phyloP scores from a whole-genome alignment of 2,113 vertebrate genomes.

The Plecotus auritus region DNA sequence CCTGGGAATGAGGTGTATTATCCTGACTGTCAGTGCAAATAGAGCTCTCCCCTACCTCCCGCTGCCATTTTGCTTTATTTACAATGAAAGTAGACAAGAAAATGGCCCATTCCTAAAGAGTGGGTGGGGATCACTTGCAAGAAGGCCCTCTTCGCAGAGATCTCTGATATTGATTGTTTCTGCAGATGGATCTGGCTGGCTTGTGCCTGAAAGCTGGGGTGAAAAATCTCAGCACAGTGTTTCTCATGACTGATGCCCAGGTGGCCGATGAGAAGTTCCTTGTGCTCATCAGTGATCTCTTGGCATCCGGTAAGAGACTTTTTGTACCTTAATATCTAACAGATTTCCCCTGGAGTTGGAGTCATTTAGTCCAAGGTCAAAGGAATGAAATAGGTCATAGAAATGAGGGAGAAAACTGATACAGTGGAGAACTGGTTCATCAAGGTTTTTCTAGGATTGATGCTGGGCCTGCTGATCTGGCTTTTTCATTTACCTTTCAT shows the following conservation, averaged over 20 bases:
- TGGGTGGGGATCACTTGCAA: background rate
- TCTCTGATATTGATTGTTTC: background rate
- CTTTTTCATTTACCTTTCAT: background rate
- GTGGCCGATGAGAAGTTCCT: constrained; percentile 94
- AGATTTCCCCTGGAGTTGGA: background rate
- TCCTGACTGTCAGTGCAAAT: background rate
- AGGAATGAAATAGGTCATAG: background rate
- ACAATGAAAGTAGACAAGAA: background rate
- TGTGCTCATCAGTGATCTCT: constrained; percentile 93
- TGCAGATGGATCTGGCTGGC: constrained; percentile 86
- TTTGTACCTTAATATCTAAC: background rate
- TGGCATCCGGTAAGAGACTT: constrained; percentile 89
- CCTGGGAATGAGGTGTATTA: background rate
- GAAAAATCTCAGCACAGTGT: constrained; percentile 90
- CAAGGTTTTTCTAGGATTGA: background rate
- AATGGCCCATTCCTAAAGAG: background rate
- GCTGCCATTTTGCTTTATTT: background rate
- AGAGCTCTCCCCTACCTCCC: background rate
- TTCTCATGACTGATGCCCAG: constrained; percentile 94
- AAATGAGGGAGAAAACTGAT: background rate
- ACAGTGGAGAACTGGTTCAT: background rate
- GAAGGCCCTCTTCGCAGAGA: background rate
- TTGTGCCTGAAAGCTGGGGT: constrained; percentile 91
- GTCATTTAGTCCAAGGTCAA: background rate
- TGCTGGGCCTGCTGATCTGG: background rate